phyloP scores from a whole-genome alignment of 30 jellyfish, hydroid and myxozoan genomes.

The Haliclystus octoradiatus region DNA sequence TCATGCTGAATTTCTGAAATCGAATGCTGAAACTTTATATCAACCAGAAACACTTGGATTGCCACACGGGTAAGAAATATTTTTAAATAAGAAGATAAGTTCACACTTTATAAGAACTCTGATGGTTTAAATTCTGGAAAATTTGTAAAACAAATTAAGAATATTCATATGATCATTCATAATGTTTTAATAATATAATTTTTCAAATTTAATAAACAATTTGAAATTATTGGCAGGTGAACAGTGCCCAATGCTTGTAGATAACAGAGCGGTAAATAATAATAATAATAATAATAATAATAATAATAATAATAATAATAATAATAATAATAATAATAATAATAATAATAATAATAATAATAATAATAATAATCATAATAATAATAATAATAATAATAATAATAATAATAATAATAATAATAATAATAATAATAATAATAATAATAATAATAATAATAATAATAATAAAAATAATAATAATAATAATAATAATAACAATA shows the following conservation, averaged over 20 bases:
- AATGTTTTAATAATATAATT: too few species aligned
- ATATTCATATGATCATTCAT: too few species aligned
- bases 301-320: background rate
- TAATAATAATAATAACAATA: background rate
- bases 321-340: background rate
- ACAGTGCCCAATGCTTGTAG: too few species aligned
- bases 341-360: background rate
- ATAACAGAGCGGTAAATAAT: background rate
- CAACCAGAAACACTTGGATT: conserved; percentile 93
- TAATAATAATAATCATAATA: too few species aligned
- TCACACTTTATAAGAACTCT: conserved; percentile 4
- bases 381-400: background rate
- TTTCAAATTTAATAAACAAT: too few species aligned
- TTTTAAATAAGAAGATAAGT: too few species aligned
- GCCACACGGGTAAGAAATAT: conserved; percentile 53
- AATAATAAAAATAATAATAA: background rate
- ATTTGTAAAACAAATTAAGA: too few species aligned
- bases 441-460: background rate
- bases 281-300: background rate
- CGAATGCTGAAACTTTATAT: conserved; percentile 73
- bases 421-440: background rate
- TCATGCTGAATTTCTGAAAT: conserved; percentile 57
- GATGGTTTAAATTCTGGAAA: conserved; percentile 2
- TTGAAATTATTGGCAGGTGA: too few species aligned
- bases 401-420: background rate